Evolutionary conservation across 2,797 vertebrate species (phyloP).

Genomic region (Onychomys leucogaster): DNA sequence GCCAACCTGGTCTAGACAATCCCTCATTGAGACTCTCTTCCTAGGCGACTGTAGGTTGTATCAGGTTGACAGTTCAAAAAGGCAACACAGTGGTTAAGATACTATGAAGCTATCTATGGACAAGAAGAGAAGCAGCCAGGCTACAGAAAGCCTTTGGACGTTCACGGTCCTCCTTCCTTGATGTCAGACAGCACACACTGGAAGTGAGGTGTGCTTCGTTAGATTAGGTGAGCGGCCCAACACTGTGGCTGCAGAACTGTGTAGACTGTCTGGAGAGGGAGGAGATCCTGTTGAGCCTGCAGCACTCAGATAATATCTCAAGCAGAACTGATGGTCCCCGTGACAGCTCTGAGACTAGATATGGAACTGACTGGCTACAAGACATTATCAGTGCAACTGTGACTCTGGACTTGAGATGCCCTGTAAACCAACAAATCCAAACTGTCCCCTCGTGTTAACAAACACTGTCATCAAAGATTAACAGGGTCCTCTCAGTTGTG

Average conservation of each 20-base stretch:
- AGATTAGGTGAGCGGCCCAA: not conserved
- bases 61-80: not conserved
- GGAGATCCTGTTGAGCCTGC: not conserved
- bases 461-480: not conserved
- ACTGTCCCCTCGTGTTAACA: not conserved
- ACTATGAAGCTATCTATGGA: not conserved
- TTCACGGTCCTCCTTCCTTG: not conserved
- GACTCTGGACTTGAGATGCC: not conserved
- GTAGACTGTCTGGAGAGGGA: slow-evolving; percentile 25
- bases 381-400: not conserved
- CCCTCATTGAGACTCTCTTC: not conserved
- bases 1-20: not conserved
- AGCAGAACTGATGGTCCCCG: slow-evolving; percentile 50
- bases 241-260: not conserved
- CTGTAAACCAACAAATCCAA: not conserved
- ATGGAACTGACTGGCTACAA: slow-evolving; percentile 17
- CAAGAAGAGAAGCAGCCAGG: slow-evolving; percentile 2
- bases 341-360: slow-evolving; percentile 44
- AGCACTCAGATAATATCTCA: slow-evolving; percentile 52
- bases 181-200: not conserved
- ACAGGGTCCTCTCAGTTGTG: not conserved
- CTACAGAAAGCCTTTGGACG: not conserved
- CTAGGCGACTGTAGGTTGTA: not conserved
- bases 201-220: slow-evolving; percentile 18
- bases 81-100: not conserved